These are phyloP conservation scores for Clangula hyemalis DNA, from an alignment of 2,797 vertebrate genomes.

Conservation along the genomic window DNA sequence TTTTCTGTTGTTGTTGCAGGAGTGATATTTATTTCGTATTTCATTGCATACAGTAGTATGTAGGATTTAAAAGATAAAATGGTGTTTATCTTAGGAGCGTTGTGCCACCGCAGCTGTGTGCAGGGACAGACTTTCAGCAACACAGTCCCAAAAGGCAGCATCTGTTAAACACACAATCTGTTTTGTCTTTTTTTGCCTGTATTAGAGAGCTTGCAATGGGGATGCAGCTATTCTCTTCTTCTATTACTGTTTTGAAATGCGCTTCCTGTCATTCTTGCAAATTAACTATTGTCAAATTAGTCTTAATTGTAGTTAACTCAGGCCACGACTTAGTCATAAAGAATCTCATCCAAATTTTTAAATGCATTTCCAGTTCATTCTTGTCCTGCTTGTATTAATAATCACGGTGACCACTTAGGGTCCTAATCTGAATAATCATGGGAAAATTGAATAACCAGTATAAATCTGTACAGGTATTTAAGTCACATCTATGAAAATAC, in stretches of 20 bases:
- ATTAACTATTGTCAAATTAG: background rate
- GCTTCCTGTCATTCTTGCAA: background rate
- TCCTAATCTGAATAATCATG: background rate
- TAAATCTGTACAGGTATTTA: background rate
- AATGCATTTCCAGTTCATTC: background rate
- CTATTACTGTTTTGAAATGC: background rate
- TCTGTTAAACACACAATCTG: background rate
- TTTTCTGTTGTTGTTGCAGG: background rate
- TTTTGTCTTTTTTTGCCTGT: background rate
- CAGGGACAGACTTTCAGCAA: background rate
- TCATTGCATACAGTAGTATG: fast-evolving
- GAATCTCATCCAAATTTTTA: background rate
- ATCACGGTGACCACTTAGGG: background rate
- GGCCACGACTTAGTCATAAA: background rate
- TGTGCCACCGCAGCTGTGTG: background rate
- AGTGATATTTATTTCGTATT: background rate
- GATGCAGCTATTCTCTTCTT: background rate
- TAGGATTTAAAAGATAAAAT: background rate
- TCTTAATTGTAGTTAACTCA: background rate
- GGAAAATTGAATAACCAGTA: background rate
- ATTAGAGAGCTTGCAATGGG: fast-evolving
- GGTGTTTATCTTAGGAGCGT: background rate
- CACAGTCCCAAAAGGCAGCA: background rate
- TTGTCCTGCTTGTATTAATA: background rate
- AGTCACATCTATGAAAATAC: background rate